Evolutionary conservation across 2,888 invertebrate species (phyloP).

Genomic region (Hemaris fuciformis): DNA sequence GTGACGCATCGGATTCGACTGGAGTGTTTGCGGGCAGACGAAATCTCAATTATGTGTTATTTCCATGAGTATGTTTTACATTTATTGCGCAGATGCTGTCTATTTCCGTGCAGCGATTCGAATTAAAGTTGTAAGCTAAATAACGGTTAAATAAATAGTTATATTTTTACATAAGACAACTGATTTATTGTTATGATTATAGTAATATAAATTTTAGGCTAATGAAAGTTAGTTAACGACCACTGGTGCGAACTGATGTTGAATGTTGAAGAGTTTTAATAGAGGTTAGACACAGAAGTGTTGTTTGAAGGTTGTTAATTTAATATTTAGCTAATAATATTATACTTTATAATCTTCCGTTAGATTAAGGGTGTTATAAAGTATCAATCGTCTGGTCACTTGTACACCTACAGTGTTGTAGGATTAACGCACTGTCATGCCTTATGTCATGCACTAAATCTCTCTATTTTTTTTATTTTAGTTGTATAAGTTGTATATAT

Average conservation of each 20-base stretch:
- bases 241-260: constrained; percentile 80
- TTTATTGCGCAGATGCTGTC: constrained; percentile 15
- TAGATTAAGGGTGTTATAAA: constrained; percentile 43
- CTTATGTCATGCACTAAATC: constrained; percentile 56
- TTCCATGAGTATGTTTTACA: constrained; percentile 9
- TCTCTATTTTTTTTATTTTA: constrained; percentile 66
- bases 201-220: constrained; percentile 50
- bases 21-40: constrained; percentile 13
- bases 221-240: constrained; percentile 64
- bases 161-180: constrained; percentile 72
- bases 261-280: constrained; percentile 79
- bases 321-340: constrained; percentile 57
- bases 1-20: not conserved
- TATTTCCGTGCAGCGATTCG: constrained; percentile 9
- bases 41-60: constrained; percentile 24
- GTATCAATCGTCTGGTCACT: constrained; percentile 58
- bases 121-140: constrained; percentile 8
- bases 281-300: constrained; percentile 63
- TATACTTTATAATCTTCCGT: constrained; percentile 50
- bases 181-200: constrained; percentile 57
- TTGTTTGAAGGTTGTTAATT: constrained; percentile 75
- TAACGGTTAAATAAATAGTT: constrained; percentile 46
- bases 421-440: constrained; percentile 21
- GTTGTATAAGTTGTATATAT: constrained; percentile 65
- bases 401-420: constrained; percentile 30